Evolutionary conservation across 2,888 invertebrate species (phyloP).

Genomic region (Mechanitis mazaeus): DNA sequence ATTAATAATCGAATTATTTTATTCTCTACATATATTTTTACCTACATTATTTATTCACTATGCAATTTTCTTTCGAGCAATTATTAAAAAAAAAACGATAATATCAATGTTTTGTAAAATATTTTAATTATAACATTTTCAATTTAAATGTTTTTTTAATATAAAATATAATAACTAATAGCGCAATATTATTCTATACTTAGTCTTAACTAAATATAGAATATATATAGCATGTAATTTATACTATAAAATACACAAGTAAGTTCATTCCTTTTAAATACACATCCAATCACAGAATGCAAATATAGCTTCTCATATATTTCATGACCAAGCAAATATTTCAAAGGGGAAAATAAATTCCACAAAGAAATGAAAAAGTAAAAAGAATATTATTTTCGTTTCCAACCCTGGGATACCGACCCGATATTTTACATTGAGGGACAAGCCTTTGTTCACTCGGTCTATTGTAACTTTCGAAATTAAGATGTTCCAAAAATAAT

Average conservation of each 20-base stretch:
- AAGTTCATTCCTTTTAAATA: no score
- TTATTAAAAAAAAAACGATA: no score
- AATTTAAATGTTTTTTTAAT: background rate
- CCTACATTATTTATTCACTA: no score
- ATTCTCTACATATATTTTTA: no score
- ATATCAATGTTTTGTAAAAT: no score
- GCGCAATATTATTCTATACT: no score
- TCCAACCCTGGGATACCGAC: slow-evolving; percentile 18
- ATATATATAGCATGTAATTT: no score
- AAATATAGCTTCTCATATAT: background rate
- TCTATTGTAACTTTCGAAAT: slow-evolving; percentile 38
- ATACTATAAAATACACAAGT: no score
- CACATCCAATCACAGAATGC: background rate
- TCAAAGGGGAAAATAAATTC: background rate
- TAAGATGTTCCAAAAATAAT: slow-evolving; percentile 39
- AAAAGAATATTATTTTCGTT: slow-evolving; percentile 14
- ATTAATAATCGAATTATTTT: background rate
- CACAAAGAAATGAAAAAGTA: slow-evolving; percentile 7
- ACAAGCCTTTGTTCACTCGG: slow-evolving; percentile 35
- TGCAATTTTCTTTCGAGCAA: no score
- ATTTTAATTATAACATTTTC: no score
- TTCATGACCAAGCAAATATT: background rate
- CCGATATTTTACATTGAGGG: slow-evolving; percentile 35
- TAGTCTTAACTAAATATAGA: no score
- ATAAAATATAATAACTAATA: background rate